phyloP scores from a whole-genome alignment of 2,113 vertebrate genomes.

The Rutilus rutilus region DNA sequence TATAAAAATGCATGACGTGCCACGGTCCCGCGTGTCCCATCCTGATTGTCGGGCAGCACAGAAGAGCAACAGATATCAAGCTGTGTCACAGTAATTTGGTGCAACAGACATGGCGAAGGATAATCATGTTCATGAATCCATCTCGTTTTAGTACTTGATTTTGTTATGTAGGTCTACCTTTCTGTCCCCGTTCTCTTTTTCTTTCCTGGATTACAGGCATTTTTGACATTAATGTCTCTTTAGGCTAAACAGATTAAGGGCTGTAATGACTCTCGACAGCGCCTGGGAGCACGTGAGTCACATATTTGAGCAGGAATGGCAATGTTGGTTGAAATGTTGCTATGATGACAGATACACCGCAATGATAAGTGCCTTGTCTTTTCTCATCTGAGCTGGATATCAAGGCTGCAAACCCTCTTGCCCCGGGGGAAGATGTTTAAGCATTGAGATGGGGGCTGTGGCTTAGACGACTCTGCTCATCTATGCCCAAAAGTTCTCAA shows the following conservation, averaged over 20 bases:
- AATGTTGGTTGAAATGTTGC: slow-evolving; percentile 2
- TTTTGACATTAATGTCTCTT: slow-evolving; percentile 29
- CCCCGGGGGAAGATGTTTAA: slow-evolving; percentile 53
- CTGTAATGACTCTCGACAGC: slow-evolving; percentile 29
- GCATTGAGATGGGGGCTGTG: slow-evolving; percentile 56
- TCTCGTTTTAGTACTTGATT: slow-evolving; percentile 7
- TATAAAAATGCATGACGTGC: slow-evolving; percentile 73
- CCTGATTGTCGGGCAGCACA: slow-evolving; percentile 2
- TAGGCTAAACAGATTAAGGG: slow-evolving; percentile 34
- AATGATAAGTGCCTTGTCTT: slow-evolving; percentile 43
- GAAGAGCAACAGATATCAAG: slow-evolving; percentile 5
- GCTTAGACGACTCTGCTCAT: slow-evolving; percentile 51
- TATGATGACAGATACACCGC: slow-evolving; percentile 23
- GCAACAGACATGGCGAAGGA: background rate
- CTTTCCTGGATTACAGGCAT: slow-evolving; percentile 19
- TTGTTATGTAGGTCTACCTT: slow-evolving; percentile 2
- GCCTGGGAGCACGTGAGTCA: slow-evolving; percentile 37
- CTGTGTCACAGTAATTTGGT: slow-evolving; percentile 28
- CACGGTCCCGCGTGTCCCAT: slow-evolving; percentile 56
- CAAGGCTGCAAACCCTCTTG: slow-evolving; percentile 49
- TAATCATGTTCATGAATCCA: slow-evolving; percentile 19
- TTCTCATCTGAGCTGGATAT: slow-evolving; percentile 25
- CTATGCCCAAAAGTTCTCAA: slow-evolving; percentile 44
- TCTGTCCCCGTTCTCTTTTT: background rate
- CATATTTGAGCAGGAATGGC: slow-evolving; percentile 19